These are phyloP conservation scores for Dryobota labecula DNA, from an alignment of 2,888 invertebrate genomes.

Conservation along the genomic window DNA sequence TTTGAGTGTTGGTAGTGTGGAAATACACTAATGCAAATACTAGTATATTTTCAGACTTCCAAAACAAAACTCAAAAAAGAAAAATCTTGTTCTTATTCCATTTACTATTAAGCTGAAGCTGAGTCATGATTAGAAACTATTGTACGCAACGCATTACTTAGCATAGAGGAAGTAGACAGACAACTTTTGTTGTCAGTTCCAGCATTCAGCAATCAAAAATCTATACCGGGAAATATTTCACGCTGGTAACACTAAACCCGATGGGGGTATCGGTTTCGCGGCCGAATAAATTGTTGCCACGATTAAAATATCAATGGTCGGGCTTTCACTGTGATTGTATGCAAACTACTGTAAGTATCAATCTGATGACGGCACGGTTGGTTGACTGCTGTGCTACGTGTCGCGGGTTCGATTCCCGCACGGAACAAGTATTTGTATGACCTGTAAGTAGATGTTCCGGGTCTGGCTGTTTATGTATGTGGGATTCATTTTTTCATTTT, in stretches of 20 bases:
- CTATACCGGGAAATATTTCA: constrained; percentile 61
- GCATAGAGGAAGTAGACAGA: constrained; percentile 48
- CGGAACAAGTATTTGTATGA: too few relatives aligned
- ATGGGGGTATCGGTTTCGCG: constrained; percentile 81
- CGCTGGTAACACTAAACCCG: constrained; percentile 58
- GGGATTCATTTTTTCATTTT: too few relatives aligned
- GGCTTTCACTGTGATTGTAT: constrained; percentile 89
- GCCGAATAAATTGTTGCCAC: constrained; percentile 78
- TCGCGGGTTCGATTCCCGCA: too few relatives aligned
- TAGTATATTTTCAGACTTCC: background rate
- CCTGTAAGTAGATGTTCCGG: too few relatives aligned
- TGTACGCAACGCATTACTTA: constrained; percentile 52
- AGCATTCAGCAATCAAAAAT: constrained; percentile 57
- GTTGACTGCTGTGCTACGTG: too few relatives aligned
- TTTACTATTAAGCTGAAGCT: constrained; percentile 23
- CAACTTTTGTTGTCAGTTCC: constrained; percentile 51
- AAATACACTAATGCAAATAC: background rate
- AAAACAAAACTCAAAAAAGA: constrained; percentile 5
- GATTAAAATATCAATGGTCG: constrained; percentile 88
- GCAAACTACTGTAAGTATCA: constrained; percentile 81
- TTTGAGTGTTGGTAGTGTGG: background rate
- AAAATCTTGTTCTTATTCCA: constrained; percentile 3
- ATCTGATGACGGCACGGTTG: too few relatives aligned
- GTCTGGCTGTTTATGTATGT: too few relatives aligned
- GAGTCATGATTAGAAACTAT: constrained; percentile 61